These are phyloP conservation scores for Phylloscopus whistleri DNA, from an alignment of 2,113 vertebrate species.

Conservation along the genomic window DNA sequence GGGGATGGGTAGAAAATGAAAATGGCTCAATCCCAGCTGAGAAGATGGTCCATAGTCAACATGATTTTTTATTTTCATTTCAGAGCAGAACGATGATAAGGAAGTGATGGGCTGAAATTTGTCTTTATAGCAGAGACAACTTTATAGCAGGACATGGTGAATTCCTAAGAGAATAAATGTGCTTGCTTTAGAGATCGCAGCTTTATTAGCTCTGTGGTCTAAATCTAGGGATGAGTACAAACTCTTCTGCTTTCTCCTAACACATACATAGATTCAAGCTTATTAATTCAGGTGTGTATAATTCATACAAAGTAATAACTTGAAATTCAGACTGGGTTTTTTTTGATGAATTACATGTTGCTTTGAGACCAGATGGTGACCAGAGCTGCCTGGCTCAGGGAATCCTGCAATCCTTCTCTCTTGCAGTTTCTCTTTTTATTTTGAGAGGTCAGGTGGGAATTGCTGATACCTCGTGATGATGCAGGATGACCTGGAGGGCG, in stretches of 20 bases:
- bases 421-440: not conserved
- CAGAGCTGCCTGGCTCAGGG: not conserved
- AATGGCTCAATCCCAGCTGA: not conserved
- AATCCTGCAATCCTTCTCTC: not conserved
- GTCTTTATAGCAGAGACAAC: not conserved
- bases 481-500: not conserved
- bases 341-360: not conserved
- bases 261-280: not conserved
- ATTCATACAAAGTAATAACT: not conserved
- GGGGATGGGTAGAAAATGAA: not conserved
- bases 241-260: not conserved
- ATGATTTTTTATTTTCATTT: slow-evolving; percentile 28
- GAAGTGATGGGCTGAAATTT: slow-evolving; percentile 13
- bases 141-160: not conserved
- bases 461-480: accelerated
- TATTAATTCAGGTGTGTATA: not conserved
- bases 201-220: slow-evolving; percentile 30
- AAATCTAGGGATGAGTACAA: not conserved
- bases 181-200: not conserved
- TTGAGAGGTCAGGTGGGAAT: not conserved
- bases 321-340: not conserved
- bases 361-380: not conserved
- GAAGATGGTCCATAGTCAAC: not conserved
- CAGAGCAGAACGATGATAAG: not conserved
- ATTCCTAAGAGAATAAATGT: slow-evolving; percentile 18